A percentile compares a stretch with the other conserved stretches of the same genome.
These are phyloP conservation scores for Azemiops feae DNA, from an alignment of 2,113 vertebrate species.

Conservation along the genomic window DNA sequence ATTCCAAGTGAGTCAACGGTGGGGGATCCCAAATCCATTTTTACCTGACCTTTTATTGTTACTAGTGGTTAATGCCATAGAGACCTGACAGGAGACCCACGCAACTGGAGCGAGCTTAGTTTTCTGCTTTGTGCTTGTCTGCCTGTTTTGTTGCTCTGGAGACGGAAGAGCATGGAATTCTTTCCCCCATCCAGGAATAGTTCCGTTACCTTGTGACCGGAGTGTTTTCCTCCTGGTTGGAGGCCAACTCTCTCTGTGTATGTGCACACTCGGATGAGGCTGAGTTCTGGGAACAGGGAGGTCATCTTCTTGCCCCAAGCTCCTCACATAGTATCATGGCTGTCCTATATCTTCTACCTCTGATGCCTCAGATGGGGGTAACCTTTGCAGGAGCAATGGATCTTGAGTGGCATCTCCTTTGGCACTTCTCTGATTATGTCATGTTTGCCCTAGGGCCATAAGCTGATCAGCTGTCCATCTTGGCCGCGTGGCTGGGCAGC, in stretches of 20 bases:
- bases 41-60: constrained; percentile 36
- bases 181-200: constrained; percentile 69
- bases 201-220: constrained; percentile 66
- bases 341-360: constrained; percentile 36
- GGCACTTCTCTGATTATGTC: constrained; percentile 66
- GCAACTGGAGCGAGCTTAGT: constrained; percentile 25
- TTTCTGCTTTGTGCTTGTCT: constrained; percentile 47
- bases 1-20: fast-evolving
- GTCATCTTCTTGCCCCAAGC: constrained; percentile 63
- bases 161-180: constrained; percentile 62
- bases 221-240: constrained; percentile 48
- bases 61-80: constrained; percentile 29
- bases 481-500: constrained; percentile 61
- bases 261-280: constrained; percentile 17
- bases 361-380: constrained; percentile 50
- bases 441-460: constrained; percentile 53
- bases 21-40: constrained; percentile 29
- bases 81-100: not conserved
- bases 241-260: constrained; percentile 41
- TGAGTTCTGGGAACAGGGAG: constrained; percentile 44
- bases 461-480: constrained; percentile 62
- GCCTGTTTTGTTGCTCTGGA: constrained; percentile 69
- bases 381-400: constrained; percentile 64
- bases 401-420: constrained; percentile 62
- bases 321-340: constrained; percentile 47